phyloP scores from a whole-genome alignment of 2,113 vertebrate genomes.

The Sarotherodon lohbergeri region DNA sequence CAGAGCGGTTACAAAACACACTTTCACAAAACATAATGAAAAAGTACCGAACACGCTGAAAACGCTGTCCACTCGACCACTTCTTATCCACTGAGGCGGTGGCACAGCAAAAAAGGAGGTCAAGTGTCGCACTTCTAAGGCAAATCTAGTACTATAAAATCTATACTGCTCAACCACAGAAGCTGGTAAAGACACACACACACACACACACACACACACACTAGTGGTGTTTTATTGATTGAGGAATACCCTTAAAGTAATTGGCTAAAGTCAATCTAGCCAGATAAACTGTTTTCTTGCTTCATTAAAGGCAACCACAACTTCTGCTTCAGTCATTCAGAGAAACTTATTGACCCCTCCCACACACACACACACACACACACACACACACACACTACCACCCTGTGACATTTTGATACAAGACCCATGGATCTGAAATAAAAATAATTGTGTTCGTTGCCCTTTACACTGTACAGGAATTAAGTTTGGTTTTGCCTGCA shows the following conservation, averaged over 20 bases:
- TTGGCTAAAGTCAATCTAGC: constrained; percentile 58
- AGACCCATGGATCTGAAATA: constrained; percentile 29
- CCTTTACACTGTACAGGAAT: constrained; percentile 34
- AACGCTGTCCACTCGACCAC: neutral
- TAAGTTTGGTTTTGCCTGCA: neutral
- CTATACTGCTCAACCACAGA: neutral
- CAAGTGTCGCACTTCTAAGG: neutral
- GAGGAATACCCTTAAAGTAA: constrained; percentile 59
- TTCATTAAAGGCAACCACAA: constrained; percentile 60
- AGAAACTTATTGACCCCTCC: constrained; percentile 52
- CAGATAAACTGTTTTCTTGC: constrained; percentile 64
- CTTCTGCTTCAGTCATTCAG: constrained; percentile 54
- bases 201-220: neutral
- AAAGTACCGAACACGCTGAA: neutral
- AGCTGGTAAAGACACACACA: neutral
- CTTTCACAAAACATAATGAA: neutral
- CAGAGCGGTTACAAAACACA: neutral
- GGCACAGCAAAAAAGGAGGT: neutral
- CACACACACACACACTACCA: neutral
- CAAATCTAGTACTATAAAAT: neutral
- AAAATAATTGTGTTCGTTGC: constrained; percentile 36
- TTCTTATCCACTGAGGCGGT: neutral
- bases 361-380: neutral
- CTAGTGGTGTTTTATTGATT: constrained; percentile 53
- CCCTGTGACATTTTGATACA: constrained; percentile 59